Percentiles rank a stretch among this genome's conserved stretches.
Evolutionary conservation across 2,113 vertebrate species (phyloP).

Genomic region (Glareola pratincola): DNA sequence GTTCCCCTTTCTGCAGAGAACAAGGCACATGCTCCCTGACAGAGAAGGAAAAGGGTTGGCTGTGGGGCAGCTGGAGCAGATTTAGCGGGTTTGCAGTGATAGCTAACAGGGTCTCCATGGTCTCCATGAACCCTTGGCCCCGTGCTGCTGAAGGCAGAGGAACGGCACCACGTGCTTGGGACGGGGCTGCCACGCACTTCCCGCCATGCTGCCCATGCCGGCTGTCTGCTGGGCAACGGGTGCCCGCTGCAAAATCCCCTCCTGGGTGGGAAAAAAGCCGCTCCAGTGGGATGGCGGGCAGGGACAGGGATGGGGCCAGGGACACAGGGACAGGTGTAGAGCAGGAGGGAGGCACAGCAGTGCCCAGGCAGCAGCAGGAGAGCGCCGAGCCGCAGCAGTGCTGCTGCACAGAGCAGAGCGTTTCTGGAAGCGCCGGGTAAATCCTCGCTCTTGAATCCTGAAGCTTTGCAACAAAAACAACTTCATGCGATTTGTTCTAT

Average conservation of each 20-base stretch:
- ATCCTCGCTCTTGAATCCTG: background rate
- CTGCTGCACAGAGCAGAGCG: background rate
- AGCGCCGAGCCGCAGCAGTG: background rate
- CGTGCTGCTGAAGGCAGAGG: background rate
- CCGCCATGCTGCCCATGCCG: background rate
- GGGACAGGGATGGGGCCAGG: too few species aligned
- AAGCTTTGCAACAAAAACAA: slow-evolving; percentile 52
- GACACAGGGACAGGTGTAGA: background rate
- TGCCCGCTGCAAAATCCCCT: background rate
- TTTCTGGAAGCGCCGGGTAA: background rate
- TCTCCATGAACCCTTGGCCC: background rate
- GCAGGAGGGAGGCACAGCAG: accelerated
- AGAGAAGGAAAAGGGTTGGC: background rate
- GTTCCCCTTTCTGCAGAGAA: background rate
- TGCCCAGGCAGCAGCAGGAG: background rate
- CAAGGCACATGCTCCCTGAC: background rate
- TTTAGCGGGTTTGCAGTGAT: background rate
- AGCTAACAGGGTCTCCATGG: background rate
- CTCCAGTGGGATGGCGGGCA: background rate
- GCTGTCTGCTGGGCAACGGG: background rate
- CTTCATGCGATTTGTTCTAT: slow-evolving; percentile 34
- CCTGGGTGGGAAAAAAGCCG: accelerated
- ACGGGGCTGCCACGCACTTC: background rate
- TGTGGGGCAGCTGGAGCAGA: background rate
- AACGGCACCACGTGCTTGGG: accelerated